Percentiles rank a stretch among this genome's conserved stretches.
These are phyloP conservation scores for Tenualosa thibaudeaui DNA, from an alignment of 2,797 vertebrate species.

Conservation along the genomic window DNA sequence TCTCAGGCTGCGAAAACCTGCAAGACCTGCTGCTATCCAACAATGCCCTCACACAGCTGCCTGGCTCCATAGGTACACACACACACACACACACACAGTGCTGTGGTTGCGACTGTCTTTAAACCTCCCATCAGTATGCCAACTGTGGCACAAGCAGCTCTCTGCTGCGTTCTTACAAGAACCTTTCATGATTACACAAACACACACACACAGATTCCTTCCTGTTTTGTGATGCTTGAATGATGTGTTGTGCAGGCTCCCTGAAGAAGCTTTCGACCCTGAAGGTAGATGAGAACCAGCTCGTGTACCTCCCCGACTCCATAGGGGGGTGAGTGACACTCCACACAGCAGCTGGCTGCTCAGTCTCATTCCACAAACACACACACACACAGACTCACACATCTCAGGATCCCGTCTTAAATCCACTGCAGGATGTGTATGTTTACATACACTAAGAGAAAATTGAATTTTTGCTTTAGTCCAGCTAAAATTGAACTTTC, in stretches of 20 bases:
- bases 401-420: background rate
- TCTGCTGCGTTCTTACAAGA: background rate
- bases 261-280: conserved; percentile 92
- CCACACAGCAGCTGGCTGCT: background rate
- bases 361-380: background rate
- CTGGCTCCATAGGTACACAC: conserved; percentile 85
- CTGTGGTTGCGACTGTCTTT: background rate
- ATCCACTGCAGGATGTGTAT: background rate
- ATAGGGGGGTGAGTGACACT: conserved; percentile 88
- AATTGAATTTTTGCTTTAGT: too few species aligned
- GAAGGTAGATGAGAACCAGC: conserved; percentile 98
- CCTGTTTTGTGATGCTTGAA: background rate
- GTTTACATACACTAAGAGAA: too few species aligned
- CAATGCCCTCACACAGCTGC: conserved; percentile 92
- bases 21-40: conserved; percentile 94
- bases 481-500: too few species aligned
- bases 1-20: conserved; percentile 91
- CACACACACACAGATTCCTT: background rate
- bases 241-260: conserved; percentile 74
- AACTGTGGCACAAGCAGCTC: background rate
- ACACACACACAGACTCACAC: background rate
- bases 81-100: conserved; percentile 7
- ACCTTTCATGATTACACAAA: too few species aligned
- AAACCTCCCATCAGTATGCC: background rate
- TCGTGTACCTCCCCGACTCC: conserved; percentile 93